Evolutionary conservation across 2,888 invertebrate genomes (phyloP), one percentile per base, ranked within the genome.

Genomic region (Cephus pygmeus): DNA sequence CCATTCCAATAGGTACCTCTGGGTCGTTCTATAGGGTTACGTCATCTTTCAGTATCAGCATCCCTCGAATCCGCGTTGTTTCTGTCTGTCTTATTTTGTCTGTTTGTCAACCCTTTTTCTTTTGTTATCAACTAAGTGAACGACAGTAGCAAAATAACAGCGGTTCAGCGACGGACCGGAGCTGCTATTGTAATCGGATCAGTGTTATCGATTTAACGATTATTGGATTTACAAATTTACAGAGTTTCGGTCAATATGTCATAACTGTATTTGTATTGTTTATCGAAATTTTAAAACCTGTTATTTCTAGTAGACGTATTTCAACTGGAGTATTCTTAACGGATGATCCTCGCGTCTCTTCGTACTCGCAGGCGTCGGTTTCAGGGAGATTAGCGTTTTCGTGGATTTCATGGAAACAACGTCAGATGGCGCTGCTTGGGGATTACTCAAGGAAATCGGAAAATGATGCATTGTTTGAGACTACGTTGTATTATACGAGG

Each of bases 381-480:
- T 3, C 15, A 9, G 30, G 33, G 69, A 69, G 69, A 69, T 69
- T 69, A 69, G 31, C n/a, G 69, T 33, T 30, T 69, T 33, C 12
- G 69, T 69, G 69, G 30, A 69, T 69, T 69, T 69, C 56, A n/a
- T 69, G 74, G 73, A 34, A 73, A 34, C n/a, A n/a, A 11, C 34
- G 34, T n/a, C 12, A n/a, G 34, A 73, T 12, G 73, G 34, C 31
- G 56, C 30, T 34, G 74, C 30, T 30, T 36, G 68, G 35, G 73
- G 76, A 78, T 78, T 81, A 79, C 76, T 81, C 81, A 73, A 82
- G 80, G 82, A 86, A 84, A 85, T 85, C 81, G 82, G 83, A 79
- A 83, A 86, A 87, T 80, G 81, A 84, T 79, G 83, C 82, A 85
- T 86, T 84, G 86, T 86, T 83, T 73, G 79, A 80, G 79, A 79